Evolutionary conservation across 2,113 vertebrate species (phyloP).

Genomic region (Peucedramus taeniatus): DNA sequence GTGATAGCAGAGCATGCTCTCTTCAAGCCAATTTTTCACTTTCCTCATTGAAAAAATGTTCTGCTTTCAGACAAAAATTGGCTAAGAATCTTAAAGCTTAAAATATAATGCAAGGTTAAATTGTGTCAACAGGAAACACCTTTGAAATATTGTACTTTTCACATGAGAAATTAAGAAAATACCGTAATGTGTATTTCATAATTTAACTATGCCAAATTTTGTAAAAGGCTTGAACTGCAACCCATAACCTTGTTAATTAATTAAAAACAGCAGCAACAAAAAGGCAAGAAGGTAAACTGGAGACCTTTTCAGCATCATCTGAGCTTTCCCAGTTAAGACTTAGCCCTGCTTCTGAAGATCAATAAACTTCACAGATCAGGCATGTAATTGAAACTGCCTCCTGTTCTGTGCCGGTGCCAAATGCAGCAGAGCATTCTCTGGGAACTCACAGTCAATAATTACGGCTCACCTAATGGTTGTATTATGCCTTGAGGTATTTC

Average conservation of each 20-base stretch:
- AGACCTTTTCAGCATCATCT: background rate
- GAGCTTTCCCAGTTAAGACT: background rate
- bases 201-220: background rate
- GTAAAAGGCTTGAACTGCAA: background rate
- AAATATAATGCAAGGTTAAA: background rate
- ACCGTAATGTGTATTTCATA: background rate
- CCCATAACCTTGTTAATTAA: background rate
- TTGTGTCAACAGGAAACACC: background rate
- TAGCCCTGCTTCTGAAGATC: conserved; percentile 14
- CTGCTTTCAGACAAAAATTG: background rate
- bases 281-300: background rate
- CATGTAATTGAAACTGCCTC: conserved; percentile 53
- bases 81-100: background rate
- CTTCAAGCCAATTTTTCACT: background rate
- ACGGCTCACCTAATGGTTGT: background rate
- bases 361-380: conserved; percentile 39
- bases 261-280: background rate
- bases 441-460: conserved; percentile 42
- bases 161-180: background rate
- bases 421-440: conserved; percentile 11
- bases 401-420: conserved; percentile 20
- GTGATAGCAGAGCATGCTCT: background rate
- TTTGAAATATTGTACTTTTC: background rate
- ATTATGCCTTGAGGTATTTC: conserved; percentile 16
- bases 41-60: background rate